Conservation (phyloP, 2,113 vertebrate genomes). For the human (Homo sapiens) region GRCh38 chr7:104439001-104439500, state of each 20-base stretch:
- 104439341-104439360: not conserved
- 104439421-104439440: not conserved
- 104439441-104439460: not conserved
- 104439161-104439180: constrained; percentile 7
- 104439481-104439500: not conserved
- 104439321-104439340: not conserved
- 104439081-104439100: not conserved
- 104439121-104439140: not conserved
- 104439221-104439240: too few relatives aligned
- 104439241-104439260: not conserved
- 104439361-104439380: not conserved
- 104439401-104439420: not conserved
- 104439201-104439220: too few relatives aligned
- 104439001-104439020: not conserved
- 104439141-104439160: not conserved
- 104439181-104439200: too few relatives aligned
- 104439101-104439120: not conserved
- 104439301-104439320: not conserved
- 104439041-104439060: not conserved
- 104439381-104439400: not conserved
- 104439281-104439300: not conserved
- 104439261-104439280: not conserved
- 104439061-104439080: not conserved
- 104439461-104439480: not conserved
- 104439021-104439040: not conserved